Percentiles rank a stretch among this genome's conserved stretches.
phyloP scores from a whole-genome alignment of 2,888 invertebrate species.

The Hirtodrosophila histrioides region DNA sequence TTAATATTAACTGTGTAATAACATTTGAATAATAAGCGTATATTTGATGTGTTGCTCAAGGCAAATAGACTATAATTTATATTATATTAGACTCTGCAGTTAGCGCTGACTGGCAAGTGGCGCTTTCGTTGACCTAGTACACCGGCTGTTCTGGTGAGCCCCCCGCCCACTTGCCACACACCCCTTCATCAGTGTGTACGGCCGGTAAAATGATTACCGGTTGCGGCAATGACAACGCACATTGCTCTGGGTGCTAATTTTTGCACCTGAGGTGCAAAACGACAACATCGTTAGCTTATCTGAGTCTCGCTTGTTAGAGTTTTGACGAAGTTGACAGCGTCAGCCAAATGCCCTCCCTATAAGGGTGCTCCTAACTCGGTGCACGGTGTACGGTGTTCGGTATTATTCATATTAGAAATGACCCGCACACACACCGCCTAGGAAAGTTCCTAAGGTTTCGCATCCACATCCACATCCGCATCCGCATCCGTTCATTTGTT shows the following conservation, averaged over 20 bases:
- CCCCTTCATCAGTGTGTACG: not conserved
- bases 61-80: too few relatives aligned
- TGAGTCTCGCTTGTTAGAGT: constrained; percentile 2
- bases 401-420: constrained; percentile 24
- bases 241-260: constrained; percentile 49
- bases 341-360: not conserved
- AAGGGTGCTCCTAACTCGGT: constrained; percentile 2
- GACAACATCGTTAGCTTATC: constrained; percentile 19
- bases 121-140: constrained; percentile 4
- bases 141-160: not conserved
- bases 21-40: too few relatives aligned
- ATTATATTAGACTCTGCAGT: too few relatives aligned
- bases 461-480: not conserved
- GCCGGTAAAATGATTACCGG: not conserved
- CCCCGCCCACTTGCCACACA: not conserved
- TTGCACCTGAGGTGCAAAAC: constrained; percentile 60
- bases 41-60: too few relatives aligned
- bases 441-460: too few relatives aligned
- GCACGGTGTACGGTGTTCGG: too few relatives aligned
- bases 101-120: not conserved
- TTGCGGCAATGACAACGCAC: constrained; percentile 33
- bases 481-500: not conserved
- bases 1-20: too few relatives aligned
- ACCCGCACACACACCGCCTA: not conserved
- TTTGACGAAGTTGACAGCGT: not conserved